Conservation (phyloP, 2,113 vertebrate species). For the Sialia sialis region DNA sequence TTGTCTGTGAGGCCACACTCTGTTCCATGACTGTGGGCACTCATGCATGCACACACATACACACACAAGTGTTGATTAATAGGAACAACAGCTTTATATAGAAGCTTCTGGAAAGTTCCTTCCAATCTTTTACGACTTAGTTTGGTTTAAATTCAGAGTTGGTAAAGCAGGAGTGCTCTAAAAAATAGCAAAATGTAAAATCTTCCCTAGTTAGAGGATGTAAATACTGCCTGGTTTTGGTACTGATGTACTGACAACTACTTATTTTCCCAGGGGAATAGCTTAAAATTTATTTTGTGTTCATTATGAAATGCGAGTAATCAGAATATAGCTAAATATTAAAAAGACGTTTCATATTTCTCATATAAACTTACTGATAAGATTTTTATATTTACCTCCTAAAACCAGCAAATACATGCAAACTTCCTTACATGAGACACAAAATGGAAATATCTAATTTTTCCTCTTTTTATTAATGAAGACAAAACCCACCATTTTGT, state of each 20-base stretch:
- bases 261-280: not conserved
- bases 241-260: not conserved
- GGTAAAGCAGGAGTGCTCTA: not conserved
- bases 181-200: not conserved
- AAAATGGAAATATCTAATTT: not conserved
- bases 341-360: not conserved
- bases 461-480: not conserved
- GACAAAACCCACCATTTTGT: not conserved
- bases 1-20: not conserved
- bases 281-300: not conserved
- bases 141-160: not conserved
- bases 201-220: not conserved
- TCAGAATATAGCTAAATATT: not conserved
- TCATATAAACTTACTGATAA: not conserved
- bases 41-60: fast-evolving
- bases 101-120: not conserved
- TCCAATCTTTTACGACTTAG: not conserved
- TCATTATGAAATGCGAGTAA: not conserved
- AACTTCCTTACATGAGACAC: not conserved
- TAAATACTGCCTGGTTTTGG: not conserved
- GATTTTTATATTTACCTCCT: not conserved
- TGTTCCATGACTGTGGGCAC: not conserved
- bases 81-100: not conserved
- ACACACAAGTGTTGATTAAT: not conserved
- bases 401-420: not conserved